Conservation (phyloP, 2,113 vertebrate species). For the Chloroceryle aenea region DNA sequence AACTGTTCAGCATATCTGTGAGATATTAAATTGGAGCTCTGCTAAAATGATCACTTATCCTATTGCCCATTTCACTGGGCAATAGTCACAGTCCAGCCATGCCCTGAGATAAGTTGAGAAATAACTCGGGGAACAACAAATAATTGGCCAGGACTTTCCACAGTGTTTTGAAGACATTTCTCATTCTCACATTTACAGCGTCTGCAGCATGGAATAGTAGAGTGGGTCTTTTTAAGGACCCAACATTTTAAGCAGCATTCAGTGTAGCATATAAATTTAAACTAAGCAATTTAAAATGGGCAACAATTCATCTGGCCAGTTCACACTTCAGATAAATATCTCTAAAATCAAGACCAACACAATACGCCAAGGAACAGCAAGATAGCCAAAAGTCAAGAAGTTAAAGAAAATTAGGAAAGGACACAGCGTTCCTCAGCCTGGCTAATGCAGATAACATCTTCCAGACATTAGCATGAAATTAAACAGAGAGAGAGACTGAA, state of each 20-base stretch:
- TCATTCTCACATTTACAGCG: neutral
- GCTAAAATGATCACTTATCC: neutral
- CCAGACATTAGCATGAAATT: conserved; percentile 50
- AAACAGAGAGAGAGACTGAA: conserved; percentile 47
- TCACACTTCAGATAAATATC: conserved; percentile 22
- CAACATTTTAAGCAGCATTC: neutral
- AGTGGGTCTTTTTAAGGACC: neutral
- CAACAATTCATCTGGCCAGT: conserved; percentile 26
- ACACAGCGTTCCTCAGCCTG: neutral
- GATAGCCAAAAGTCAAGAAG: conserved; percentile 6
- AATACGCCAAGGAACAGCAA: neutral
- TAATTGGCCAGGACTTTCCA: neutral
- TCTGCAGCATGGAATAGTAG: neutral
- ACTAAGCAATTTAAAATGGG: neutral
- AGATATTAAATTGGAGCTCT: neutral
- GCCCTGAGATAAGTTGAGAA: neutral
- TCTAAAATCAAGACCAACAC: neutral
- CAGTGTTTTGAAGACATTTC: neutral
- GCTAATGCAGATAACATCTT: conserved; percentile 58
- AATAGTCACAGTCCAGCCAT: neutral
- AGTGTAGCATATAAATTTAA: neutral
- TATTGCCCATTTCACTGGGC: neutral
- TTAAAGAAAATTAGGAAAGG: conserved; percentile 1
- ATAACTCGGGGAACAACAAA: neutral
- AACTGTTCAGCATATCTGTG: neutral